Percentiles rank a stretch among this genome's conserved stretches.
Evolutionary conservation across 2,888 invertebrate species (phyloP).

Genomic region (Hesperia comma): DNA sequence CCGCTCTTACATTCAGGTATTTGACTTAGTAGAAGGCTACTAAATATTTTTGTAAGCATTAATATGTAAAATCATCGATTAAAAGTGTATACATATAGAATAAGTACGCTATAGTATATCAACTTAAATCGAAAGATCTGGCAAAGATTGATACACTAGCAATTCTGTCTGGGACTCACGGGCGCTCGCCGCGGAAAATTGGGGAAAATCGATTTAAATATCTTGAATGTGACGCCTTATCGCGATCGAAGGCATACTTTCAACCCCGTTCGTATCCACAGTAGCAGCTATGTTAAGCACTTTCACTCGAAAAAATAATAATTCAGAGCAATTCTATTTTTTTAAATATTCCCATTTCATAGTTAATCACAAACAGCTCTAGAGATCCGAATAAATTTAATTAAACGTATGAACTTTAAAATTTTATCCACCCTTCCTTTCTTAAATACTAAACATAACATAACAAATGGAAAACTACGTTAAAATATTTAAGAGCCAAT

Average conservation of each 20-base stretch:
- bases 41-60: no score
- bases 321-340: background rate
- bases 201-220: constrained; percentile 84
- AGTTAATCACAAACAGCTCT: no score
- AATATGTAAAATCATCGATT: no score
- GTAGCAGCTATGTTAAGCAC: background rate
- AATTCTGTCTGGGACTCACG: constrained; percentile 57
- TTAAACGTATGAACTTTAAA: background rate
- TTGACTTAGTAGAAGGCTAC: no score
- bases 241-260: constrained; percentile 63
- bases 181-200: constrained; percentile 79
- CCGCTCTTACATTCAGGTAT: no score
- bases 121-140: background rate
- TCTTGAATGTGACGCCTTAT: constrained; percentile 81
- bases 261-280: constrained; percentile 52
- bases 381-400: no score
- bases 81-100: no score
- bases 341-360: no score
- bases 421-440: background rate
- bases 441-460: constrained; percentile 40
- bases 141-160: constrained; percentile 12
- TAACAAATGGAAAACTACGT: constrained; percentile 24
- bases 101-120: background rate
- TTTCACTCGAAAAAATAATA: background rate
- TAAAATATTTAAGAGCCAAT: constrained; percentile 61